Evolutionary conservation across 2,113 vertebrate genomes (phyloP).

Genomic region (Sinocyclocheilus anophthalmus): DNA sequence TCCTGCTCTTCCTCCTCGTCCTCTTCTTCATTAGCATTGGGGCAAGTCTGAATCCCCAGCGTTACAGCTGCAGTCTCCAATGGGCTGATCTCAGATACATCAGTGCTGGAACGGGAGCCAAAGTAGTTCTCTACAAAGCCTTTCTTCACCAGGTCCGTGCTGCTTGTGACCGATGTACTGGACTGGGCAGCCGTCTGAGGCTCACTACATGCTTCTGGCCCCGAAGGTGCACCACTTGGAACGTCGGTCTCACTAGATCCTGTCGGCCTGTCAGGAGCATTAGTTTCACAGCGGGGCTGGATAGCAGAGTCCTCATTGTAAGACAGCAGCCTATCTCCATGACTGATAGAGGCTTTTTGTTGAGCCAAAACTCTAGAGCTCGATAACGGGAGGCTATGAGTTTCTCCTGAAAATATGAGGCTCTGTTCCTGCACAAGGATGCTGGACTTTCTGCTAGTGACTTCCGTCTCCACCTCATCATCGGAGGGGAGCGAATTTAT

Average conservation of each 20-base stretch:
- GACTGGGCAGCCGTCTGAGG: slow-evolving; percentile 71
- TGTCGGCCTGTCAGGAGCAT: slow-evolving; percentile 42
- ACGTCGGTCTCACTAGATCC: slow-evolving; percentile 51
- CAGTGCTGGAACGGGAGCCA: slow-evolving; percentile 84
- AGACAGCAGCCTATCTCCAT: slow-evolving; percentile 26
- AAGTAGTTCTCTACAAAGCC: slow-evolving; percentile 98
- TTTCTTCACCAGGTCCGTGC: slow-evolving; percentile 89
- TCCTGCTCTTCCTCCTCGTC: slow-evolving; percentile 84
- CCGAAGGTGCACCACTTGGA: slow-evolving; percentile 54
- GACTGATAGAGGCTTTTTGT: not conserved
- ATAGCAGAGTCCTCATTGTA: slow-evolving; percentile 33
- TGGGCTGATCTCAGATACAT: slow-evolving; percentile 83
- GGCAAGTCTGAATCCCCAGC: slow-evolving; percentile 65
- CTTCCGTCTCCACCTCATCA: slow-evolving; percentile 87
- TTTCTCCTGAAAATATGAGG: slow-evolving; percentile 77
- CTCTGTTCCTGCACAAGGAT: slow-evolving; percentile 81
- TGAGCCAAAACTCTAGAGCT: slow-evolving; percentile 1
- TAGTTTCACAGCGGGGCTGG: slow-evolving; percentile 38
- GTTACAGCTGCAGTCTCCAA: slow-evolving; percentile 75
- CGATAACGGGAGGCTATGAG: slow-evolving; percentile 35
- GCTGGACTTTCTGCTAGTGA: slow-evolving; percentile 74
- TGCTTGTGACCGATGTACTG: slow-evolving; percentile 82
- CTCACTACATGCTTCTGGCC: slow-evolving; percentile 64
- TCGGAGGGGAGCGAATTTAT: slow-evolving; percentile 96
- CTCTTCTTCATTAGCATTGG: slow-evolving; percentile 61